A percentile compares a stretch with the other conserved stretches of the same genome.
phyloP scores from a whole-genome alignment of 2,888 invertebrate genomes.

The Pseudanteris insignis region DNA sequence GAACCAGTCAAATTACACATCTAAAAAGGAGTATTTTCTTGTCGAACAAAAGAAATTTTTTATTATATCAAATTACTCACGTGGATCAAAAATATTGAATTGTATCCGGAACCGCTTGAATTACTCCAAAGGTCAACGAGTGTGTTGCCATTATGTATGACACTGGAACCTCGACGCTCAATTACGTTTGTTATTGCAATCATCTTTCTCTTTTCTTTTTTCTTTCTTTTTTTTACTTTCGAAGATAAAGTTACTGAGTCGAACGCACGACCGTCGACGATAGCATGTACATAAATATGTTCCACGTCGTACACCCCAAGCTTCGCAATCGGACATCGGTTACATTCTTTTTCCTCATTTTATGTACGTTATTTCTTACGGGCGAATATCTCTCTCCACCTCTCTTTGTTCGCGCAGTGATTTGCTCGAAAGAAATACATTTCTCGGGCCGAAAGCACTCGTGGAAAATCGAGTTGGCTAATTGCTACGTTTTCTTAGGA shows the following conservation, averaged over 20 bases:
- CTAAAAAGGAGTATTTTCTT: constrained; percentile 3
- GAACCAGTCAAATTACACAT: constrained; percentile 21
- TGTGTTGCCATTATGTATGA: too few relatives aligned
- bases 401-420: constrained; percentile 45
- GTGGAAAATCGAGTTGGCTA: constrained; percentile 50
- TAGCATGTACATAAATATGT: constrained; percentile 9
- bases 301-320: not conserved
- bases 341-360: constrained; percentile 18
- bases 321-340: constrained; percentile 5
- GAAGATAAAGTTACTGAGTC: constrained; percentile 1
- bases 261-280: not conserved
- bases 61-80: not conserved
- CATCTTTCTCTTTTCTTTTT: too few relatives aligned
- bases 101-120: too few relatives aligned
- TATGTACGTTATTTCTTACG: constrained; percentile 13
- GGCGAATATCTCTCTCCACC: constrained; percentile 16
- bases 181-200: too few relatives aligned
- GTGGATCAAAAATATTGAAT: too few relatives aligned
- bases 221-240: too few relatives aligned
- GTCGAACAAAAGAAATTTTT: not conserved
- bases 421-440: constrained; percentile 51
- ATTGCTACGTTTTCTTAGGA: constrained; percentile 49
- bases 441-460: constrained; percentile 33
- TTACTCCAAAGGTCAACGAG: too few relatives aligned
- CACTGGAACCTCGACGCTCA: too few relatives aligned